phyloP scores from a whole-genome alignment of 2,113 vertebrate genomes.

The Aphelocoma coerulescens region DNA sequence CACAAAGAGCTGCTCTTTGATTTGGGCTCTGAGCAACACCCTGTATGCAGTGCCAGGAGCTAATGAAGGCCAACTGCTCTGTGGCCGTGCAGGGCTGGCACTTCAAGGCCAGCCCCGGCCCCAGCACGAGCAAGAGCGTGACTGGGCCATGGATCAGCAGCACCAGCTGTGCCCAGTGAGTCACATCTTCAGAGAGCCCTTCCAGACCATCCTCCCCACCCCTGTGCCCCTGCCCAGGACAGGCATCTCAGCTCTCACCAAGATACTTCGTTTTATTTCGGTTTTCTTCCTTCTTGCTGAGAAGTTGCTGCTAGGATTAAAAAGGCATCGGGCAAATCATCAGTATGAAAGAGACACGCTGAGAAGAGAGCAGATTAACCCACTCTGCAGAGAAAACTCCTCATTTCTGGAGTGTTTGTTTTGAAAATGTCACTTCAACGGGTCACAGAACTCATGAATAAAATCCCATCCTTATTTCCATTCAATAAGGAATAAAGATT shows the following conservation, averaged over 20 bases:
- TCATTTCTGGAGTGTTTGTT: constrained; percentile 62
- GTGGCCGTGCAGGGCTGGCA: not conserved
- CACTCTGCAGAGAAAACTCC: constrained; percentile 54
- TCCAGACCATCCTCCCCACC: not conserved
- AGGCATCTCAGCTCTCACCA: not conserved
- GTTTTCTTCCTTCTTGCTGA: not conserved
- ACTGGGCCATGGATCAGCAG: not conserved
- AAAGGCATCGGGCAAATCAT: constrained; percentile 9
- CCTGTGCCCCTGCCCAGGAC: not conserved
- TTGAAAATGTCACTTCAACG: constrained; percentile 65
- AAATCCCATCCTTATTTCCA: constrained; percentile 66
- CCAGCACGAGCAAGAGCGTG: fast-evolving
- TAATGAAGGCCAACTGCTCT: not conserved
- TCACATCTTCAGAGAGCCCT: not conserved
- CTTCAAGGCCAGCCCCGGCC: not conserved
- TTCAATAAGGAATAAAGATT: constrained; percentile 76
- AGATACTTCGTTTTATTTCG: not conserved
- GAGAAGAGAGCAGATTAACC: constrained; percentile 43
- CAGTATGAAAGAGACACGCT: not conserved
- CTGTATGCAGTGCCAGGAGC: not conserved
- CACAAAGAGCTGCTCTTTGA: not conserved
- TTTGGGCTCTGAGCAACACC: not conserved
- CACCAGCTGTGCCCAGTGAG: not conserved
- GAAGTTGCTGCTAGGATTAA: constrained; percentile 36
- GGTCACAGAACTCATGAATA: constrained; percentile 74